Percentiles rank a stretch among this genome's conserved stretches.
Conservation (phyloP, 2,113 vertebrate species). For the Desmodus rotundus region DNA sequence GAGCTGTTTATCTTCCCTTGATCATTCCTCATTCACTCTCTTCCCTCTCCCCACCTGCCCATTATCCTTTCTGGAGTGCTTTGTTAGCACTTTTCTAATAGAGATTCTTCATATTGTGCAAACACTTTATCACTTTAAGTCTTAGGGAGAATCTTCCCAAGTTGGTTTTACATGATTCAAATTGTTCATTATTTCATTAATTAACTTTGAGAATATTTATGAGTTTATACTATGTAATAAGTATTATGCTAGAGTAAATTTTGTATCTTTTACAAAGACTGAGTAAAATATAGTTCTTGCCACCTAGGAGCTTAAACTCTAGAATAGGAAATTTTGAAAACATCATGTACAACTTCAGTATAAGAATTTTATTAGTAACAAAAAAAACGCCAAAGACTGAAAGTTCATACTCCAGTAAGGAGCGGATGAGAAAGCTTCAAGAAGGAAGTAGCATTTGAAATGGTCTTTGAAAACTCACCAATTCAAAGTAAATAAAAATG, state of each 20-base stretch:
- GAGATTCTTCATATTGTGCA: background rate
- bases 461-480: conserved; percentile 21
- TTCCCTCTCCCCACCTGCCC: background rate
- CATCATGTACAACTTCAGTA: background rate
- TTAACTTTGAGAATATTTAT: background rate
- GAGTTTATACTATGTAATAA: background rate
- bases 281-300: conserved; percentile 16
- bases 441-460: conserved; percentile 49
- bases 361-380: background rate
- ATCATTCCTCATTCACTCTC: background rate
- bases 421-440: background rate
- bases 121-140: conserved; percentile 40
- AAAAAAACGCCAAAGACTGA: background rate
- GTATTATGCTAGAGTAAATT: background rate
- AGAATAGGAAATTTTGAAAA: background rate
- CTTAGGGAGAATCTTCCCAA: background rate
- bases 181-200: conserved; percentile 16
- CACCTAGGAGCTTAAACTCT: background rate
- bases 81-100: conserved; percentile 4
- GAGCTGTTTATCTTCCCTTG: background rate
- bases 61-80: background rate
- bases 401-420: background rate
- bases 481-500: conserved; percentile 24
- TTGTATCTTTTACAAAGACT: background rate
- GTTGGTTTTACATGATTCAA: conserved; percentile 32